Base-by-base conservation (phyloP, 2,113 vertebrate genomes). In the Ahaetulla prasina region DNA sequence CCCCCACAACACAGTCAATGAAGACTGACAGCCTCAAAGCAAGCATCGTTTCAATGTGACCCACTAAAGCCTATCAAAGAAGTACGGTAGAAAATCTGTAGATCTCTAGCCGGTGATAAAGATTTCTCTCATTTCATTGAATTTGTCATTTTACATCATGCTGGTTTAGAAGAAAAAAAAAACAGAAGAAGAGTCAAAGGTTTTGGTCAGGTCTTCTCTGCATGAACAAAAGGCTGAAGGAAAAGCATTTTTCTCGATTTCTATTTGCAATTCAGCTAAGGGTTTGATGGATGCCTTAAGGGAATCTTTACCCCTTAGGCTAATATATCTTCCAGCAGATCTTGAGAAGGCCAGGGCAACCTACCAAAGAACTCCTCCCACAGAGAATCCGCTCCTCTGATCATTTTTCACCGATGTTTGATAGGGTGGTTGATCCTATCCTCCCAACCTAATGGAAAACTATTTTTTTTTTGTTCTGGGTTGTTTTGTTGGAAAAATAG, bases 231-330 rank as follows among this genome's bases (percentile, higher is more conserved):
- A 97, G 95, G 95, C 93, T 49, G 23, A 95, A 7, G 87, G 91
- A 94, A 92, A 94, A 94, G 95, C 90, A 94, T 94, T 94, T 94
- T 94, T 92, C 93, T 94, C 89, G 45, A 50, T 22, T 92, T 88
- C 45, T n/a, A 93, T 95, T 94, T 96, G 95, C 95, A 96, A 94
- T 95, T 95, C 96, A 95, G 95, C 88, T 49, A 84, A 18, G 1
- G 88, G 52, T 89, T 60, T 0, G 20, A 86, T 50, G 80, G 6
- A 45, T 39, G 91, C 49, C 93, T 84, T 93, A 52, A 91, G 50
- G 93, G 90, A 85, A 91, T 91, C 84, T 30, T 94, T 23, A n/a
- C 12, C 95, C 94, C 93, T 92, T 14, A 60, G 10, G 90, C 91
- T 55, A 89, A 49, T 52, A 60, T 91, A 54, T 96, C 96, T 95